phyloP scores from a whole-genome alignment of 2,113 vertebrate genomes.

The Rhombomys opimus region DNA sequence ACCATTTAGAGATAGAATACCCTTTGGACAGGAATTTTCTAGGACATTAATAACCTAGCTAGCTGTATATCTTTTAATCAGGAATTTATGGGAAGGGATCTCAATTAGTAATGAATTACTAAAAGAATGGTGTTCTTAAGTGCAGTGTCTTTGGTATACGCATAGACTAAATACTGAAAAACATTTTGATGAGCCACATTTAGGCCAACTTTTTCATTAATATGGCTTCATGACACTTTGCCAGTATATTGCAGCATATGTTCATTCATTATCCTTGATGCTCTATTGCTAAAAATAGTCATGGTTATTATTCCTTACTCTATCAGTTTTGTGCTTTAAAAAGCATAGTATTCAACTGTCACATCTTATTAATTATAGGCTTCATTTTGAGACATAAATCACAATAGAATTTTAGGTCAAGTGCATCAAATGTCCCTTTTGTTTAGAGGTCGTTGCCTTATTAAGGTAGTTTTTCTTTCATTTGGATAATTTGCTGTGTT shows the following conservation, averaged over 20 bases:
- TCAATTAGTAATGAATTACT: not conserved
- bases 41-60: constrained; percentile 5
- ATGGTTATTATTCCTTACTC: constrained; percentile 46
- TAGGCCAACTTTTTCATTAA: constrained; percentile 47
- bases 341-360: constrained; percentile 29
- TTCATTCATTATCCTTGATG: constrained; percentile 53
- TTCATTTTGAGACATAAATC: constrained; percentile 55
- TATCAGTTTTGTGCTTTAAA: constrained; percentile 53
- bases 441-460: constrained; percentile 14
- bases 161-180: not conserved
- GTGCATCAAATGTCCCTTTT: constrained; percentile 51
- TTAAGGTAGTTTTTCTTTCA: constrained; percentile 47
- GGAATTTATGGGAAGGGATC: not conserved
- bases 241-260: constrained; percentile 10
- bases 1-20: not conserved
- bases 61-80: not conserved
- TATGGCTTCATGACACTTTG: constrained; percentile 47
- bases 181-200: constrained; percentile 28
- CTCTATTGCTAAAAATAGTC: constrained; percentile 55
- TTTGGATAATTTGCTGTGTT: constrained; percentile 78
- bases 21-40: constrained; percentile 44
- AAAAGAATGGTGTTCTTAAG: constrained; percentile 54
- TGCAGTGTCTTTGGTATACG: not conserved
- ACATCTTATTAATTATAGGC: constrained; percentile 42
- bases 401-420: constrained; percentile 51